phyloP scores from a whole-genome alignment of 2,797 vertebrate species.

The Coracias cyanogaster region DNA sequence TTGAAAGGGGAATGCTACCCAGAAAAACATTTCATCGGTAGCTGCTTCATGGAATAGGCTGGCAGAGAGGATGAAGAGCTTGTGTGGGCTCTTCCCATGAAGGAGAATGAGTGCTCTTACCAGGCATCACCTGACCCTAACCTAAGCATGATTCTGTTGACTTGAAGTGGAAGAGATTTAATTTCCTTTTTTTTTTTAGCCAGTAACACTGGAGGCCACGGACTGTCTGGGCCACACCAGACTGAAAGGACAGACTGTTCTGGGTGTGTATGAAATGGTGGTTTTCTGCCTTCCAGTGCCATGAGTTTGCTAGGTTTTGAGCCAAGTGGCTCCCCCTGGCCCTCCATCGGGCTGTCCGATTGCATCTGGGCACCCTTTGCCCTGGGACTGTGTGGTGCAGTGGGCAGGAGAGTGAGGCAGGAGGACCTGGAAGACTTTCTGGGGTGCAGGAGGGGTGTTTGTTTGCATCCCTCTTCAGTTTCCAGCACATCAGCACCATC shows the following conservation, averaged over 20 bases:
- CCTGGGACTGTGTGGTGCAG: background rate
- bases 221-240: background rate
- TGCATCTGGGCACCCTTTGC: rapidly evolving
- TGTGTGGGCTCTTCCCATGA: background rate
- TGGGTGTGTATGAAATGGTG: background rate
- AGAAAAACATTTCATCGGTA: background rate
- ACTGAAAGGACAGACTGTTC: background rate
- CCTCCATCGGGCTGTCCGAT: rapidly evolving
- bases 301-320: background rate
- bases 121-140: background rate
- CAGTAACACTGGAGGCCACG: rapidly evolving
- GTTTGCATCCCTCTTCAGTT: background rate
- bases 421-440: background rate
- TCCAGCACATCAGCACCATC: background rate
- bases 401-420: background rate
- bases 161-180: background rate
- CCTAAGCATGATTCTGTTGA: background rate
- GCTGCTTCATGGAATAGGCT: background rate
- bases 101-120: background rate
- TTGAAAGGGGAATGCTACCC: background rate
- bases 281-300: background rate
- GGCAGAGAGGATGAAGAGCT: background rate
- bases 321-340: background rate
- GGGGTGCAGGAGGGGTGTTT: background rate
- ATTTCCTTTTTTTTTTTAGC: background rate